Base-by-base conservation (phyloP, 1,140 invertebrate species). In the Drosophila orosa region DNA sequence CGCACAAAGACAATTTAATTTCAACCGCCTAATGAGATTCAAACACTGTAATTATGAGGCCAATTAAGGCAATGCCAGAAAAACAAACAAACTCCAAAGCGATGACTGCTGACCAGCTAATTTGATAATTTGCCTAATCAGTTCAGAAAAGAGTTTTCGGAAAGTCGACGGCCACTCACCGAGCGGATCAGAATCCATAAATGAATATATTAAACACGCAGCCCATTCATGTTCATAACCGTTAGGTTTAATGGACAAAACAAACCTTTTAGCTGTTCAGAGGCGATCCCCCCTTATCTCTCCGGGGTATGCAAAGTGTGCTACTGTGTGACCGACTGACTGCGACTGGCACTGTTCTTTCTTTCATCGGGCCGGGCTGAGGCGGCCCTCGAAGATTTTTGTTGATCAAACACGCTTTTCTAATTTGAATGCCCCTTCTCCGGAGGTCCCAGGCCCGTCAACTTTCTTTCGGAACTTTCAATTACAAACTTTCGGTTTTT, bases 381-480 rank as follows among this genome's bases (percentile, higher is more conserved):
- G 44, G 15, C 25, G 15, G 25, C 47, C 47, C 37, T 35, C 5
- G 35, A 19, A 80, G 71, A 80, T 80, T 50, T 60, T 17, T 65
- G 72, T 59, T 71, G 54, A 65, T 60, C 55, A 72, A 63, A 84
- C 65, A 84, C 66, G 58, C 58, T 74, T 80, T 74, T 74, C 27
- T 76, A 84, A 74, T 78, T 82, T 59, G 44, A 75, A 65, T 78
- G 48, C 54, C 83, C 65, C 69, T 71, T 59, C 58, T 54, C 57
- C 52, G 68, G 72, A 17, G 61, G 57, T 61, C 72, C 47, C 63
- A 44, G 52, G 13, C 44, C 44, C 54, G 61, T 63, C 59, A 79
- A 82, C 82, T 86, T 86, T 86, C 82, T 87, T 76, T 77, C n/a
- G 29, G 39, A 60, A 86, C 83, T 86, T 86, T 86, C 83, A 86